Conservation (phyloP, 2,113 vertebrate genomes). For the Bubo blakistoni region DNA sequence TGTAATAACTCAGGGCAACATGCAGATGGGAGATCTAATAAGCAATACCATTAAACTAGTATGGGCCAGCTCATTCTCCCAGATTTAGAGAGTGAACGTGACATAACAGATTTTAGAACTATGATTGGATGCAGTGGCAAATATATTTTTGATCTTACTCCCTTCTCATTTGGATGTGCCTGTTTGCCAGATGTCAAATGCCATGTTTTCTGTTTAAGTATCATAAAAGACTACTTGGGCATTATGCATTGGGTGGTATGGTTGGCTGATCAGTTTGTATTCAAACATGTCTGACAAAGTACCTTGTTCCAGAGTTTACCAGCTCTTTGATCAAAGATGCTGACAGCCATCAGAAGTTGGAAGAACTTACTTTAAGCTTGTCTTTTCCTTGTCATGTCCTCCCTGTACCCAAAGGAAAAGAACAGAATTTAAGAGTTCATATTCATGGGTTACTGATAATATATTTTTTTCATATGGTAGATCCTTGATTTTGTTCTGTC, state of each 20-base stretch:
- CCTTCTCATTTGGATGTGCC: not conserved
- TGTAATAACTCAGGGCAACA: not conserved
- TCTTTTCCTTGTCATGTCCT: not conserved
- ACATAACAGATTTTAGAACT: not conserved
- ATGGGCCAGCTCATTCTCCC: not conserved
- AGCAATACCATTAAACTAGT: not conserved
- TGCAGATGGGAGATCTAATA: not conserved
- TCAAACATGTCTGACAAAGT: not conserved
- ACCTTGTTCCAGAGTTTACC: not conserved
- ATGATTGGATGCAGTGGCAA: not conserved
- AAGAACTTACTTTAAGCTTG: not conserved
- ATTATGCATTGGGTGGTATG: not conserved
- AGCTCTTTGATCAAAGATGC: not conserved
- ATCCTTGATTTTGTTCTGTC: not conserved
- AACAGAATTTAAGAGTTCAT: not conserved
- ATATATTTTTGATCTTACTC: not conserved
- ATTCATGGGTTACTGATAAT: not conserved
- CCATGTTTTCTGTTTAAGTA: not conserved
- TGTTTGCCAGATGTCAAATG: not conserved
- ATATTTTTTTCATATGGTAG: accelerated
- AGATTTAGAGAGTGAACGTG: not conserved
- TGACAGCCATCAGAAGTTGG: not conserved
- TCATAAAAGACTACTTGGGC: not conserved
- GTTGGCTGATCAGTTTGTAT: not conserved
- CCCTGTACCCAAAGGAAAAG: not conserved